phyloP scores from a whole-genome alignment of 2,888 invertebrate genomes.

The Tridacna gigas region DNA sequence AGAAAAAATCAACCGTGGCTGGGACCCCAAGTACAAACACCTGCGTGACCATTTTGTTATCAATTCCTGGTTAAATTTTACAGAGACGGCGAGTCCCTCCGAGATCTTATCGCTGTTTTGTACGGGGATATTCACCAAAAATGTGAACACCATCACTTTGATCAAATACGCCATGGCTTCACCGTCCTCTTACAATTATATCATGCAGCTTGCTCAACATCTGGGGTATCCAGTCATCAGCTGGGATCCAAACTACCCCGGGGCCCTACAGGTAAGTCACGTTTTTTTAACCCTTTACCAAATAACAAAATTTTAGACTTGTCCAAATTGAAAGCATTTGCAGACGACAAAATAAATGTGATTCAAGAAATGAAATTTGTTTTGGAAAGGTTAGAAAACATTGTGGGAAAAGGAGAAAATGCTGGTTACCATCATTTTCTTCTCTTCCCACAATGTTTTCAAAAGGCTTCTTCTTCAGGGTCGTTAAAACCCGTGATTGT shows the following conservation, averaged over 20 bases:
- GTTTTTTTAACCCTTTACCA: background rate
- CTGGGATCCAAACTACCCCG: constrained; percentile 71
- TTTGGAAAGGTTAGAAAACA: background rate
- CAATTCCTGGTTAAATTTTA: constrained; percentile 62
- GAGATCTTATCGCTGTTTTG: constrained; percentile 70
- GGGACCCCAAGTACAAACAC: constrained; percentile 36
- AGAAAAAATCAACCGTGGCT: constrained; percentile 45
- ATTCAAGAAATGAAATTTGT: background rate
- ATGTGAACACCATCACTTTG: constrained; percentile 66
- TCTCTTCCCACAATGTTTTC: background rate
- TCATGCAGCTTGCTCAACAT: constrained; percentile 64
- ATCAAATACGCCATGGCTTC: constrained; percentile 60
- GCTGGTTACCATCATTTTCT: background rate
- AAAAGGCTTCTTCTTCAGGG: background rate
- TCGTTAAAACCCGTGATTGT: background rate
- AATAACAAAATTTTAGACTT: too few species aligned
- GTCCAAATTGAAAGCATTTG: background rate
- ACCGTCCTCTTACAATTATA: constrained; percentile 64
- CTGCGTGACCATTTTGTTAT: constrained; percentile 50
- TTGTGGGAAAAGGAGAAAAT: background rate
- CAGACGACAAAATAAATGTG: background rate
- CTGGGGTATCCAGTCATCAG: constrained; percentile 71
- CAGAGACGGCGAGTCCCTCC: constrained; percentile 59
- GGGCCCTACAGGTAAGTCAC: constrained; percentile 68
- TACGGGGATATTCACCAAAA: constrained; percentile 64